Percentiles rank a stretch among this genome's conserved stretches.
phyloP scores from a whole-genome alignment of 2,888 invertebrate genomes.

The Elysia crispata region DNA sequence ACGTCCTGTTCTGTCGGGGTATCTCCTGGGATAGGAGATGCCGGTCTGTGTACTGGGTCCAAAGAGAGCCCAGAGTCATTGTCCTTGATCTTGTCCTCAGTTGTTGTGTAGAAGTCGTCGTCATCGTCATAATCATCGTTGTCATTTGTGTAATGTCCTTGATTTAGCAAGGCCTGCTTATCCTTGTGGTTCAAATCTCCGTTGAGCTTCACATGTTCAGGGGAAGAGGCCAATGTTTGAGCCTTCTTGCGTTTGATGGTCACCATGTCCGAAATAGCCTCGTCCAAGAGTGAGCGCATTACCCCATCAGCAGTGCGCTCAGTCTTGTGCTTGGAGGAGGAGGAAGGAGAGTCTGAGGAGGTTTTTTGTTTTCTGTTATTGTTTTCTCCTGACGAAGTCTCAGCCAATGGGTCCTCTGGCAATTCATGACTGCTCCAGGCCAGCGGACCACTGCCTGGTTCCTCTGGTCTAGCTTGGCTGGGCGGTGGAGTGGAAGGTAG shows the following conservation, averaged over 20 bases:
- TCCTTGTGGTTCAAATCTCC: constrained; percentile 40
- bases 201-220: constrained; percentile 22
- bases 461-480: background rate
- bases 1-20: constrained; percentile 45
- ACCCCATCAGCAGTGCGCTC: constrained; percentile 64
- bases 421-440: background rate
- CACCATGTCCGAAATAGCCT: constrained; percentile 72
- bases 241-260: constrained; percentile 56
- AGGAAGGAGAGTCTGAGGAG: background rate
- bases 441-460: background rate
- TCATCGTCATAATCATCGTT: constrained; percentile 34
- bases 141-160: constrained; percentile 23
- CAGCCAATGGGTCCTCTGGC: background rate
- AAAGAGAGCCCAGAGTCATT: constrained; percentile 48
- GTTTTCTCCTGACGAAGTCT: background rate
- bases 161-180: background rate
- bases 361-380: background rate
- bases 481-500: background rate
- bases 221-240: background rate
- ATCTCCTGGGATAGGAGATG: constrained; percentile 65
- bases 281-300: constrained; percentile 67
- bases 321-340: constrained; percentile 21
- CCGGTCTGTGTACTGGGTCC: constrained; percentile 56
- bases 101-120: background rate
- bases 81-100: constrained; percentile 31